A percentile compares a stretch with the other conserved stretches of the same genome.
Evolutionary conservation across 2,113 vertebrate species (phyloP).

Genomic region (Ancistrus triradiatus): DNA sequence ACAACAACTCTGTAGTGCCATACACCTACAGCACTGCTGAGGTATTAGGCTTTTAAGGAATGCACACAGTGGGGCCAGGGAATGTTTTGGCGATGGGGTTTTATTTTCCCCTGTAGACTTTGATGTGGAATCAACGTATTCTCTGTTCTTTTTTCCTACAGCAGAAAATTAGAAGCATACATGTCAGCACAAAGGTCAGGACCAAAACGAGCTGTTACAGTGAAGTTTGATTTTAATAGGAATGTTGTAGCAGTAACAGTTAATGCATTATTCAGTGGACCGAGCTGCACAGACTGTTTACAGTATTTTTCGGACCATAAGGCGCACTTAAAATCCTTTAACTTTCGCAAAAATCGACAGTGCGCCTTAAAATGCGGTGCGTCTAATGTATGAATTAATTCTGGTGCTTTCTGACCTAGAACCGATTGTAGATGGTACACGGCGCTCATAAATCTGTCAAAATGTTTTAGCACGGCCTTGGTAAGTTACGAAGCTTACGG

Average conservation of each 20-base stretch:
- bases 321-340: too few species aligned
- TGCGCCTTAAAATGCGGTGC: too few species aligned
- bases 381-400: too few species aligned
- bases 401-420: too few species aligned
- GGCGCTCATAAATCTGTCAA: too few species aligned
- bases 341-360: too few species aligned
- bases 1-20: conserved; percentile 33
- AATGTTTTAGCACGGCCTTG: too few species aligned
- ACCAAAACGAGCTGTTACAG: conserved; percentile 42
- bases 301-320: too few species aligned
- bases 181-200: conserved; percentile 55
- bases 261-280: conserved; percentile 15
- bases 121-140: conserved; percentile 59
- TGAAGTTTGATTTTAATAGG: conserved; percentile 33
- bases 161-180: conserved; percentile 57
- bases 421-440: too few species aligned
- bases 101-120: conserved; percentile 57
- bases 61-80: conserved; percentile 51
- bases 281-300: conserved; percentile 17
- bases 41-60: conserved; percentile 57
- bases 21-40: conserved; percentile 52
- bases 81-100: conserved; percentile 54
- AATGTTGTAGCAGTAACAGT: conserved; percentile 16
- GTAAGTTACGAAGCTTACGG: too few species aligned
- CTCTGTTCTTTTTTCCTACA: conserved; percentile 49